Base-by-base conservation (phyloP, 1,140 invertebrate genomes). In the Megalonaias nervosa region DNA sequence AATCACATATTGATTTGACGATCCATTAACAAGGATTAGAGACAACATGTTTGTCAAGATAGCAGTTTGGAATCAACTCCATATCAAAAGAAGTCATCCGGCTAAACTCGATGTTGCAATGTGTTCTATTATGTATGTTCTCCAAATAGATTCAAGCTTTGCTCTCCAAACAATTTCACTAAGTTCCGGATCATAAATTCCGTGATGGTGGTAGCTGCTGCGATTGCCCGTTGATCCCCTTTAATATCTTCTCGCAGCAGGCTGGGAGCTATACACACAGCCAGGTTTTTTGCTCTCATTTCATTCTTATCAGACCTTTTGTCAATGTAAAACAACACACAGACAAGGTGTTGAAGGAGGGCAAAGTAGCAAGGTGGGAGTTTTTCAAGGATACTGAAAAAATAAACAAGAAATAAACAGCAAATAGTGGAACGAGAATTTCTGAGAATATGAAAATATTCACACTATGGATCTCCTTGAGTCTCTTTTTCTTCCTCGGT, bases 251-350 rank as follows among this genome's bases (percentile, higher is more conserved):
- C 94, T 94, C 94, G 95, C 3, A 97, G 91, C 21, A 97, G 91
- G 86, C 95, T 96, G 1, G 95, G 96, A 0, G 96, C 95, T 26
- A 97, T 95, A 85, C 96, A 97, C 16, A 97, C 95, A 16, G 95
- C 95, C 68, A 97, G 92, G 91, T 97, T 97, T 83, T 94, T 94
- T 2, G 96, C 93, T 61, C 94, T 95, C 96, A 97, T 97, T 61
- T 96, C 92, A 88, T 97, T 97, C 79, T 95, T 94, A 71, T 94
- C 93, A 31, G 94, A 93, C 77, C 95, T 93, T 84, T 94, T 93
- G 2, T 94, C 94, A 69, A 97, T 94, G 80, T 95, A 94, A 91
- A 96, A 94, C 26, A 97, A 90, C 15, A 97, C 93, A 90, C 95
- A 96, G 66, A 97, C 92, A 79, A 97, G 93, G 90, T 96, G 94